These are phyloP conservation scores for Apotomis capreana DNA, from an alignment of 2,888 invertebrate genomes.

Conservation along the genomic window DNA sequence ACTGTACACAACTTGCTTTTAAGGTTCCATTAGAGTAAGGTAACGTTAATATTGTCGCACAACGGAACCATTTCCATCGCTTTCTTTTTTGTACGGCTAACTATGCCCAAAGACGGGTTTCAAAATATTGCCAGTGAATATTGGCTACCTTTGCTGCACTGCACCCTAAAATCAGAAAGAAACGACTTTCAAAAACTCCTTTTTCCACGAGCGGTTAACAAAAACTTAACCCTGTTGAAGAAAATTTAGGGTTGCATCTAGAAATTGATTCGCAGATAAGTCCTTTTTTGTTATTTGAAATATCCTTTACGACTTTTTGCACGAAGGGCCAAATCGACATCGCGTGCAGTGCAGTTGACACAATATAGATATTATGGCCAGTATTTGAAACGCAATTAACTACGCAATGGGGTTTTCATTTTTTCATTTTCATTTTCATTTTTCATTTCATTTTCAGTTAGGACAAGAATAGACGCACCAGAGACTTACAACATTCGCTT, in stretches of 20 bases:
- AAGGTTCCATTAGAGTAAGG: too few species aligned
- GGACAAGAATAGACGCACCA: background rate
- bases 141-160: too few species aligned
- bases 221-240: background rate
- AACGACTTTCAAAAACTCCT: background rate
- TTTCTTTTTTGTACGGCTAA: too few species aligned
- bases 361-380: background rate
- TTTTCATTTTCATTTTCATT: too few species aligned
- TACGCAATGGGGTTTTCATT: background rate
- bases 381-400: background rate
- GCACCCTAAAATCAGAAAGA: background rate
- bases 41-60: too few species aligned
- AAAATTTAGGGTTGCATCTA: background rate
- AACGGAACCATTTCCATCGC: too few species aligned
- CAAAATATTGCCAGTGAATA: too few species aligned
- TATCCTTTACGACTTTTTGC: constrained; percentile 29
- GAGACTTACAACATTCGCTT: too few species aligned
- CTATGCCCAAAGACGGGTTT: background rate
- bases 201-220: background rate
- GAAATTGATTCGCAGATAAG: background rate
- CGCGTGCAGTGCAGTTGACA: constrained; percentile 18
- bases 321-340: constrained; percentile 22
- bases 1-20: too few species aligned
- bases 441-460: too few species aligned
- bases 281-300: background rate